A percentile compares a stretch with the other conserved stretches of the same genome.
phyloP scores from a whole-genome alignment of 2,888 invertebrate genomes.

The Dusona sp. region DNA sequence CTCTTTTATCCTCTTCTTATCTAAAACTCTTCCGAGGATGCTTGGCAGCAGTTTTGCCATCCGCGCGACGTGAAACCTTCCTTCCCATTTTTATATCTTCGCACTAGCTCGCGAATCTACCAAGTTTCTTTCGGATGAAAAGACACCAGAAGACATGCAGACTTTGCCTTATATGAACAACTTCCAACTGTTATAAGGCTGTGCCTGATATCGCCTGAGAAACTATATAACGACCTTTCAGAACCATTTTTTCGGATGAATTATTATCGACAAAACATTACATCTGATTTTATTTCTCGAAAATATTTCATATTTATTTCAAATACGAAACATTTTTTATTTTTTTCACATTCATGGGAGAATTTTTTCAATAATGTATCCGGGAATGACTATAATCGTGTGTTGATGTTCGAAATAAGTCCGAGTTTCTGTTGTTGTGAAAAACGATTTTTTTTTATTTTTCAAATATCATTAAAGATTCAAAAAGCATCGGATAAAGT shows the following conservation, averaged over 20 bases:
- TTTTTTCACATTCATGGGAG: not conserved
- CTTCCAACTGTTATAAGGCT: not conserved
- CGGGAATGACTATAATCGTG: too few relatives aligned
- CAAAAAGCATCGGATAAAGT: not conserved
- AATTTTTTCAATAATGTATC: not conserved
- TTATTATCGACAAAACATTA: not conserved
- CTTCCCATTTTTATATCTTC: constrained; percentile 32
- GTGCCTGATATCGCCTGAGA: not conserved
- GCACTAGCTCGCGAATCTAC: constrained; percentile 33
- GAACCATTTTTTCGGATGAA: not conserved
- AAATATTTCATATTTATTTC: not conserved
- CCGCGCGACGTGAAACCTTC: not conserved
- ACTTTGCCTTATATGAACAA: constrained; percentile 54
- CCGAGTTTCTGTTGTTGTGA: not conserved
- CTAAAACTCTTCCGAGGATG: constrained; percentile 24
- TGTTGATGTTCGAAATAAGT: not conserved
- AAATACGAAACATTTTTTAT: not conserved
- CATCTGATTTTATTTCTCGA: not conserved
- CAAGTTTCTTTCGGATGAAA: constrained; percentile 17
- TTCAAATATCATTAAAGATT: not conserved
- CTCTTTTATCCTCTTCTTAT: constrained; percentile 13
- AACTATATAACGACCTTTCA: constrained; percentile 15
- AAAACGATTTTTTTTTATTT: not conserved
- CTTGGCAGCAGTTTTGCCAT: constrained; percentile 29
- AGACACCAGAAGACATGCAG: constrained; percentile 14